These are phyloP conservation scores for Pachycephus smyrnensis DNA, from an alignment of 2,888 invertebrate genomes.

Conservation along the genomic window DNA sequence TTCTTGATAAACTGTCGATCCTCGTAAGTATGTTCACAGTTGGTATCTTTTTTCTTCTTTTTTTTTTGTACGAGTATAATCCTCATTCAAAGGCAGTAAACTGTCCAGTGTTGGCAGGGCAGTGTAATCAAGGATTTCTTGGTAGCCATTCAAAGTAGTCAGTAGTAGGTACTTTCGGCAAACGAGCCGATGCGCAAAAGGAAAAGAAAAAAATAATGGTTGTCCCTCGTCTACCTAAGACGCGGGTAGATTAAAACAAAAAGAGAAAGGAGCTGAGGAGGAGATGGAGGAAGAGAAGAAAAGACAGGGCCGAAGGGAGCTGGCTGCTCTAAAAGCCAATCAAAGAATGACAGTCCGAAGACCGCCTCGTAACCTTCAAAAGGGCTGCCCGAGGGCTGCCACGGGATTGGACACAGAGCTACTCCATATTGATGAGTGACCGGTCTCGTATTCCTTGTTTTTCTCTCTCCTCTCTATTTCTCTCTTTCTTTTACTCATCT, in stretches of 20 bases:
- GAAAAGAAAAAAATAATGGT: constrained; percentile 7
- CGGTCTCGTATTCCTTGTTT: constrained; percentile 36
- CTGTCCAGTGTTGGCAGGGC: neutral
- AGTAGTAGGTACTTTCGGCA: constrained; percentile 10
- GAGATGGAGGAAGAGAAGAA: constrained; percentile 34
- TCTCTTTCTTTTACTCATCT: constrained; percentile 33
- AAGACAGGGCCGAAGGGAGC: constrained; percentile 27
- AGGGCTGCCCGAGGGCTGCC: constrained; percentile 61
- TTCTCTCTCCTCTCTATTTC: constrained; percentile 19
- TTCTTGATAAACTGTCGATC: neutral
- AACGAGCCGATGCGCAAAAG: constrained; percentile 15
- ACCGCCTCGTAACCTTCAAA: constrained; percentile 60
- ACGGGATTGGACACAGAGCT: constrained; percentile 58
- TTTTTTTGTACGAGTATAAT: neutral
- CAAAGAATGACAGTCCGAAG: constrained; percentile 65
- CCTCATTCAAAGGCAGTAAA: neutral
- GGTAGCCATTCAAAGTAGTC: neutral
- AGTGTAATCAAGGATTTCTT: neutral
- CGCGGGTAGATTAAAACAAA: constrained; percentile 31
- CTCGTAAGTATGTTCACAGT: neutral
- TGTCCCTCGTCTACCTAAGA: constrained; percentile 30
- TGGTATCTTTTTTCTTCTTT: neutral
- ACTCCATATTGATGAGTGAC: constrained; percentile 65
- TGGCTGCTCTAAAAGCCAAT: constrained; percentile 62
- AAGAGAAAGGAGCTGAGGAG: neutral